Evolutionary conservation across 1,140 invertebrate genomes (phyloP).

Genomic region (Ladona fulva): DNA sequence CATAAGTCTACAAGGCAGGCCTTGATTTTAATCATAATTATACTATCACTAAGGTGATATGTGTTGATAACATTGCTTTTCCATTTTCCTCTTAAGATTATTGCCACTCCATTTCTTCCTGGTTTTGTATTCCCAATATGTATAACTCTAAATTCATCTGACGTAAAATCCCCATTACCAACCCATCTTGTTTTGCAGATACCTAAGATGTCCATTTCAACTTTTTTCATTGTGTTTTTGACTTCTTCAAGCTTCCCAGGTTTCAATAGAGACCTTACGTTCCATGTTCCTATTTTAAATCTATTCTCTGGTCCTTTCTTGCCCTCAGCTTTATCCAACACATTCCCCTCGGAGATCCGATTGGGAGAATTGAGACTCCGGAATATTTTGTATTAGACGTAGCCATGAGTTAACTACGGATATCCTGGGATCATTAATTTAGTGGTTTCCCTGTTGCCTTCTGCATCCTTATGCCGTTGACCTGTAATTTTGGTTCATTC

Average conservation of each 20-base stretch:
- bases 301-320: not conserved
- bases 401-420: not conserved
- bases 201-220: constrained; percentile 16
- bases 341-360: not conserved
- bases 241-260: not conserved
- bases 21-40: constrained; percentile 17
- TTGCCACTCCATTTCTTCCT: constrained; percentile 18
- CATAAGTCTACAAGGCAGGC: not conserved
- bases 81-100: constrained; percentile 18
- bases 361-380: not conserved
- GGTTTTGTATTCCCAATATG: constrained; percentile 13
- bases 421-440: not conserved
- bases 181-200: constrained; percentile 17
- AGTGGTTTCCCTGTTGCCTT: not conserved
- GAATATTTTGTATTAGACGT: not conserved
- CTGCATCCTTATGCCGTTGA: not conserved
- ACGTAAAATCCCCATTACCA: constrained; percentile 12
- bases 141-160: constrained; percentile 13
- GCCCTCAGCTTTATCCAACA: not conserved
- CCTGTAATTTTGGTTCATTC: not conserved
- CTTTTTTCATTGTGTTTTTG: not conserved
- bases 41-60: constrained; percentile 17
- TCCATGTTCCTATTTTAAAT: not conserved
- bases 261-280: not conserved
- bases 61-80: constrained; percentile 14